Evolutionary conservation across 2,888 invertebrate genomes (phyloP).

Genomic region (Drosophila ezoana): DNA sequence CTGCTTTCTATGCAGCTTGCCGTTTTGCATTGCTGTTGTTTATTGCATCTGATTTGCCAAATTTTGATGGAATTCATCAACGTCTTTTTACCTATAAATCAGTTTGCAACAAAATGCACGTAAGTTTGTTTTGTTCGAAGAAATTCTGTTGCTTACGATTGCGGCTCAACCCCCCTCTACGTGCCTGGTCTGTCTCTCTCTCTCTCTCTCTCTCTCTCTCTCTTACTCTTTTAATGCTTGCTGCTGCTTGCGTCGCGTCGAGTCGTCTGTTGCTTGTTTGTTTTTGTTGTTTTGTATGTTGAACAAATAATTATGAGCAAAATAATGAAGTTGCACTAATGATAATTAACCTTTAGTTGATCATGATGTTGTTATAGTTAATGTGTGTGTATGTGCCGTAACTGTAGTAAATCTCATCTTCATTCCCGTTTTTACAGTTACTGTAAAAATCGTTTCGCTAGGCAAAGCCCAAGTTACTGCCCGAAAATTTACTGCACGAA

Average conservation of each 20-base stretch:
- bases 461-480: slow-evolving; percentile 25
- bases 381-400: neutral
- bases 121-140: neutral
- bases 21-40: neutral
- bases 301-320: slow-evolving; percentile 54
- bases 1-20: neutral
- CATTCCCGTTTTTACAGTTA: slow-evolving; percentile 65
- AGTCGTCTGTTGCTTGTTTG: slow-evolving; percentile 41
- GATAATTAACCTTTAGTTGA: slow-evolving; percentile 30
- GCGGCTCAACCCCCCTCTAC: slow-evolving; percentile 7
- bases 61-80: no score
- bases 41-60: no score
- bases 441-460: slow-evolving; percentile 48
- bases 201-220: neutral
- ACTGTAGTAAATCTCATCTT: slow-evolving; percentile 47
- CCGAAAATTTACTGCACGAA: slow-evolving; percentile 60
- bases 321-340: slow-evolving; percentile 35
- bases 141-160: slow-evolving; percentile 5
- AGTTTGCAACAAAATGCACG: neutral
- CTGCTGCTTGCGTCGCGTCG: slow-evolving; percentile 8
- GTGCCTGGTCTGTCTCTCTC: neutral
- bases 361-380: slow-evolving; percentile 26
- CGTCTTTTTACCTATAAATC: neutral
- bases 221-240: slow-evolving; percentile 12
- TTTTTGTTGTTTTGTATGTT: slow-evolving; percentile 30